phyloP scores from a whole-genome alignment of 2,797 vertebrate species.

The Menidia menidia region DNA sequence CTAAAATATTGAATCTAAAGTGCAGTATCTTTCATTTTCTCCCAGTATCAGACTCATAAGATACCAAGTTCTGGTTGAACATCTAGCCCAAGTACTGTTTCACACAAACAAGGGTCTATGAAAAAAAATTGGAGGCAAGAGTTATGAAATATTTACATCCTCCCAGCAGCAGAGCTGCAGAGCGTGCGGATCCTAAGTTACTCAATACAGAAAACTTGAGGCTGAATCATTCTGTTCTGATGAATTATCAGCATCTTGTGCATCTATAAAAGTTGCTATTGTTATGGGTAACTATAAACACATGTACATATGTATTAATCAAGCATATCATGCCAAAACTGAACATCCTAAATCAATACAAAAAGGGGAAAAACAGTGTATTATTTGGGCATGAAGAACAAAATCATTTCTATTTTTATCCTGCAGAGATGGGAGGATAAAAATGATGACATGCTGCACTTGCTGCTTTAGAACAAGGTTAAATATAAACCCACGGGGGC shows the following conservation, averaged over 20 bases:
- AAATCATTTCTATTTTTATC: neutral
- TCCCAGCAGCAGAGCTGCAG: neutral
- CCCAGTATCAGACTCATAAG: no score
- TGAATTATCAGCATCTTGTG: no score
- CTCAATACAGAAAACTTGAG: neutral
- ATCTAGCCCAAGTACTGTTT: neutral
- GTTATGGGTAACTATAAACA: neutral
- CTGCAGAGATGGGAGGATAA: neutral
- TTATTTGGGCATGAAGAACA: neutral
- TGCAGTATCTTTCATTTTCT: no score
- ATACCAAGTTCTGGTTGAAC: neutral
- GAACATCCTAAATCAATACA: neutral
- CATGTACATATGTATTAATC: neutral
- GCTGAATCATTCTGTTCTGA: neutral
- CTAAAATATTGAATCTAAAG: no score
- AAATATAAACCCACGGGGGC: neutral
- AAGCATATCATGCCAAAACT: neutral
- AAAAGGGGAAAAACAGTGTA: neutral
- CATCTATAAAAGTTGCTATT: neutral
- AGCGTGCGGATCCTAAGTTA: neutral
- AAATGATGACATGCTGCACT: neutral
- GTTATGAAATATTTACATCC: constrained; percentile 10
- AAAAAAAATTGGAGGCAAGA: constrained; percentile 13
- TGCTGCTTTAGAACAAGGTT: neutral
- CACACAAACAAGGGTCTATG: neutral